Evolutionary conservation across 2,888 invertebrate species (phyloP), one percentile per base, ranked within the genome.

Genomic region (Diplolepis rosae): DNA sequence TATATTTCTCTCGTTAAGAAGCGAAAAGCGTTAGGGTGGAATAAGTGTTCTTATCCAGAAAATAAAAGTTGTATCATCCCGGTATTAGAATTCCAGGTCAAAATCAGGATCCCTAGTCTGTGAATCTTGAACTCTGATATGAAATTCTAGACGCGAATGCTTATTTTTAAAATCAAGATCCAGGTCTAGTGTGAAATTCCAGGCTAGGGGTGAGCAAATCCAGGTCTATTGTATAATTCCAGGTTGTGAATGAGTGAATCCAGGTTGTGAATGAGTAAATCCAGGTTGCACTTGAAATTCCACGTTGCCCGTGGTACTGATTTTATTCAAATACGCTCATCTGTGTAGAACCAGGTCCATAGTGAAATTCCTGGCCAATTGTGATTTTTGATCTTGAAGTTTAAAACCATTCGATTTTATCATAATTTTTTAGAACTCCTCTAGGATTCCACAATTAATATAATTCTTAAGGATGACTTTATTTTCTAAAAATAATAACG

Each of bases 1-100:
- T 61, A 56, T 56, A 32, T 32, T 56, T 35, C 22, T 56, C 56
- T 56, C 56, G 56, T 56, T 56, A 56, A 13, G 32, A 24, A 22
- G 32, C 32, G n/a, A 56, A 22, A 35, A 18, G 56, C 56, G 56
- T 39, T 35, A 56, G 32, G 35, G 35, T 35, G 56, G 35, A 56
- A 56, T 56, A 56, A 56, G 18, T 56, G 7, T 35, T 35, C 22
- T 13, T 48, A 4, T 48, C n/a, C n/a, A n/a, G n/a, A n/a, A n/a
- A n/a, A n/a, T n/a, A n/a, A n/a, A n/a, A n/a, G n/a, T n/a, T n/a
- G n/a, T n/a, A n/a, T n/a, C n/a, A n/a, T 45, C 2, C 2, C 7
- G 9, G 18, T 18, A 18, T 7, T 0, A 18, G 18, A 32, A 45
- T 15, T 18, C 18, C 6, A 7, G 7, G 15, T 6, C 3, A 1